A percentile compares a stretch with the other conserved stretches of the same genome.
These are phyloP conservation scores for fruit fly (Drosophila melanogaster) DNA, from an alignment of 1,140 invertebrate species.

Conservation along the genomic window DNA sequence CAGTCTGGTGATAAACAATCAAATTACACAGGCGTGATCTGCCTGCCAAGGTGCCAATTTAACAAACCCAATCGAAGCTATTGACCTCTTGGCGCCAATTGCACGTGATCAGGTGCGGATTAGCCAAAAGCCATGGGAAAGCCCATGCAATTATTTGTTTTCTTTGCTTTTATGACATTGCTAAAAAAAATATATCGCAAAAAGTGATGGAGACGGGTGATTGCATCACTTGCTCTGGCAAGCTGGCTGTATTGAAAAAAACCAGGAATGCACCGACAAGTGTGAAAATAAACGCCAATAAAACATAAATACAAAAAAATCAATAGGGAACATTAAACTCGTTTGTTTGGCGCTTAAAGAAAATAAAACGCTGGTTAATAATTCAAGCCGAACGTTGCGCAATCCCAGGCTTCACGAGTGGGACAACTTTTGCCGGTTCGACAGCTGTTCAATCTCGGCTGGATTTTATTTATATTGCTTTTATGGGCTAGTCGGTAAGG, in stretches of 20 bases:
- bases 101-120: constrained; percentile 35
- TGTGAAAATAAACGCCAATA: constrained; percentile 51
- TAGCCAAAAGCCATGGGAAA: constrained; percentile 12
- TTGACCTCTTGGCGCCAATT: constrained; percentile 52
- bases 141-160: constrained; percentile 11
- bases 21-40: constrained; percentile 22
- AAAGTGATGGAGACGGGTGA: constrained; percentile 11
- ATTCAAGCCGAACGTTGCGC: constrained; percentile 29
- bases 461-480: constrained; percentile 9
- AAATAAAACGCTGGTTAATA: constrained; percentile 26
- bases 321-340: constrained; percentile 32
- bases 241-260: neutral
- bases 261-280: constrained; percentile 33
- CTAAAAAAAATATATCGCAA: constrained; percentile 13
- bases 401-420: constrained; percentile 10
- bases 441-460: constrained; percentile 29
- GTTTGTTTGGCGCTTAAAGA: constrained; percentile 30
- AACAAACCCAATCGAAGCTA: constrained; percentile 37
- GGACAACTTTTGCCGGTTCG: constrained; percentile 11
- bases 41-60: constrained; percentile 53
- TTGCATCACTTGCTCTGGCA: constrained; percentile 33
- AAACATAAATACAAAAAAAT: constrained; percentile 28
- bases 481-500: constrained; percentile 15
- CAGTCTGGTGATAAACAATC: constrained; percentile 6
- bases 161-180: constrained; percentile 34